Base-by-base conservation (phyloP, 1,140 invertebrate species). In the Dendrolimus kikuchii region DNA sequence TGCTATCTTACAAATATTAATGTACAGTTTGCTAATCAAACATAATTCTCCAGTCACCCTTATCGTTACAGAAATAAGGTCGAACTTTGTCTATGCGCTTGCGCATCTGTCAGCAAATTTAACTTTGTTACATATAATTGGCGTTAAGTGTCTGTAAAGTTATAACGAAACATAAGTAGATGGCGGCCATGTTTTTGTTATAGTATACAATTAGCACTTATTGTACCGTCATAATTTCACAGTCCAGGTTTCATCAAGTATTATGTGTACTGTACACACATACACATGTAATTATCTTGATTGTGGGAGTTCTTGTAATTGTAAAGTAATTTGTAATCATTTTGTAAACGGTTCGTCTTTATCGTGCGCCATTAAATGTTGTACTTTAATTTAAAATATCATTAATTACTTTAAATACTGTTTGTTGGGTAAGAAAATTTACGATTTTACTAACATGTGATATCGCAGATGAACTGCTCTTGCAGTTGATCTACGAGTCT, bases 131-230 rank as follows among this genome's bases (percentile, higher is more conserved):
- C 51, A 49, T 59, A 71, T 85, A 85, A 85, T 85, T 85, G 75
- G 70, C 66, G 78, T 74, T 85, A 85, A 85, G 67, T 81, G 76
- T 77, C 75, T 81, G 78, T 82, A 82, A 79, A 81, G 74, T 77
- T 81, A 72, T 80, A 81, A 79, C 77, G 72, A 69, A 77, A 81
- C 64, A 62, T 79, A 82, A 81, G 73, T 81, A 81, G 78, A 84
- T 77, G 75, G 66, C 59, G 76, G 78, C 70, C 69, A 64, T 65
- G 64, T 77, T 71, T 73, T 77, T 8, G 60, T 69, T 74, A 65
- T 71, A 57, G 66, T 69, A 62, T 59, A 58, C 64, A 79, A 79
- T 81, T 78, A 81, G 61, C 74, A 75, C 68, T 68, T 77, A 78
- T 75, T 74, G 70, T 73, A 71, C 42, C 5, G 23, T 38, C 67